Evolutionary conservation across 2,888 invertebrate genomes (phyloP).

Genomic region (Ferdinandea cuprea): DNA sequence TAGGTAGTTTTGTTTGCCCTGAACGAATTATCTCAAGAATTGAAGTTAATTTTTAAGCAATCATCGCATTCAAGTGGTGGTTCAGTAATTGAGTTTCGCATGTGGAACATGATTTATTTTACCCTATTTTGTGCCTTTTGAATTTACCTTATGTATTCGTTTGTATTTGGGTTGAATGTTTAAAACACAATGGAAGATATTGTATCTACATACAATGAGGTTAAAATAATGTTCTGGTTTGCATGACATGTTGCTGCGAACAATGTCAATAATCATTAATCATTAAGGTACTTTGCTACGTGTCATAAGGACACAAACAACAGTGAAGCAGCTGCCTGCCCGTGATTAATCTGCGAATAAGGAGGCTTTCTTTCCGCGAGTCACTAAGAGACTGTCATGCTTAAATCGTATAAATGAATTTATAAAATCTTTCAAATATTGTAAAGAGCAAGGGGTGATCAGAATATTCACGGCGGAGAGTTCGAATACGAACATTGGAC

Average conservation of each 20-base stretch:
- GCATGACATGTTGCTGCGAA: conserved; percentile 34
- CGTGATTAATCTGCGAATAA: conserved; percentile 38
- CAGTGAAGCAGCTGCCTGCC: conserved; percentile 56
- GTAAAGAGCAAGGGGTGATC: conserved; percentile 25
- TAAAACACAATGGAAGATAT: conserved; percentile 51
- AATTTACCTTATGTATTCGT: conserved; percentile 50
- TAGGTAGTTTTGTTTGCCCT: conserved; percentile 51
- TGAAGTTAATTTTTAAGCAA: conserved; percentile 71
- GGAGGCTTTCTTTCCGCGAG: no score
- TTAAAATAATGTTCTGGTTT: conserved; percentile 64
- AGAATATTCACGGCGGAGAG: conserved; percentile 1
- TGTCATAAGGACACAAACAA: conserved; percentile 14
- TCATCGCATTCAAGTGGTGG: conserved; percentile 57
- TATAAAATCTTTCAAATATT: no score
- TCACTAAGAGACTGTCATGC: conserved; percentile 4
- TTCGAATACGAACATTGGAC: no score
- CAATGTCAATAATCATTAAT: conserved; percentile 67
- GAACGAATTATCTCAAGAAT: conserved; percentile 70
- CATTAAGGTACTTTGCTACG: conserved; percentile 50
- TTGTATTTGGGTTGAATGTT: conserved; percentile 44
- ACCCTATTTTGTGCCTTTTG: conserved; percentile 37
- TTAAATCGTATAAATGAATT: conserved; percentile 42
- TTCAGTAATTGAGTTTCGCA: conserved; percentile 14
- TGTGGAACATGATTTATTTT: conserved; percentile 38
- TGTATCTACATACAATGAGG: conserved; percentile 63